Evolutionary conservation across 2,797 vertebrate genomes (phyloP).

Genomic region (Hydrophis major): DNA sequence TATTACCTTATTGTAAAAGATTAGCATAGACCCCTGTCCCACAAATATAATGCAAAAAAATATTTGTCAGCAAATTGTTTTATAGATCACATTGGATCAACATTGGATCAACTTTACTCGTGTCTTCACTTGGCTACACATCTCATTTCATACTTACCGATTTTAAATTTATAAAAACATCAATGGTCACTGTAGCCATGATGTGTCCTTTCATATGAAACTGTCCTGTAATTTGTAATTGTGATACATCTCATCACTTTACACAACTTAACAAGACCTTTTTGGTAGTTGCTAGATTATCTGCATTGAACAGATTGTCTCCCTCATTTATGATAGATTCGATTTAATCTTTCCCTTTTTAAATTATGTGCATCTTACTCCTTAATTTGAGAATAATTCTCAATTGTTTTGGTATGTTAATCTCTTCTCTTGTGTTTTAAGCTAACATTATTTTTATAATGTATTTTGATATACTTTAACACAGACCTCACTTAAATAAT

Average conservation of each 20-base stretch:
- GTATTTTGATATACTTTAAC: not conserved
- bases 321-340: not conserved
- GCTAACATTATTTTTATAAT: not conserved
- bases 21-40: not conserved
- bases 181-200: not conserved
- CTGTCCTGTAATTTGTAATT: not conserved
- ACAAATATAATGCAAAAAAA: not conserved
- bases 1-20: not conserved
- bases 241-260: not conserved
- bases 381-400: not conserved
- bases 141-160: not conserved
- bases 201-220: not conserved
- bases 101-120: not conserved
- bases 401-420: not conserved
- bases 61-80: not conserved
- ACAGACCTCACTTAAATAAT: not conserved
- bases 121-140: not conserved
- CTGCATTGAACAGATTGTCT: not conserved
- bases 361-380: not conserved
- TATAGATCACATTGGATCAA: not conserved
- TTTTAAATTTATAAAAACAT: not conserved
- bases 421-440: not conserved
- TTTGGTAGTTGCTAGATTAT: not conserved
- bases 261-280: not conserved
- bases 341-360: not conserved